A percentile compares a stretch with the other conserved stretches of the same genome.
Evolutionary conservation across 2,888 invertebrate species (phyloP).

Genomic region (Drosophila borborema): DNA sequence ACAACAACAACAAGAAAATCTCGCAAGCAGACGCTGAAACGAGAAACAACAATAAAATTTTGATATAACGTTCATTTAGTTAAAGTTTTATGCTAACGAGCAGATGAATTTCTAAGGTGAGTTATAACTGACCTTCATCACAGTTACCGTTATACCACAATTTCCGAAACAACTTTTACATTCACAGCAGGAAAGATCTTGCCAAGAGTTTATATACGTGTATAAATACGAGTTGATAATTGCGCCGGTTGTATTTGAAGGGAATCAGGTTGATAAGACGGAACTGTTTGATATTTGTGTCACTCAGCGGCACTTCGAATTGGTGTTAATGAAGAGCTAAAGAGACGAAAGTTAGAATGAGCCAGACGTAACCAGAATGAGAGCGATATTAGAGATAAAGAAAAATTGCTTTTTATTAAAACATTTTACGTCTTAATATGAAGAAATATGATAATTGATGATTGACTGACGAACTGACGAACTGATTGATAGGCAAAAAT

Average conservation of each 20-base stretch:
- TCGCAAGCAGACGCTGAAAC: slow-evolving; percentile 18
- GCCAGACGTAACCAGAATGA: neutral
- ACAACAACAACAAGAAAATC: slow-evolving; percentile 22
- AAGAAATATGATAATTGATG: neutral
- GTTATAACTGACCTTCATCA: slow-evolving; percentile 23
- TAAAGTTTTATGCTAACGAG: slow-evolving; percentile 15
- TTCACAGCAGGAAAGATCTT: slow-evolving; percentile 10
- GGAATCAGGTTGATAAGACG: slow-evolving; percentile 40
- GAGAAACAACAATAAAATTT: slow-evolving; percentile 29
- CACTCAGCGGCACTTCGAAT: slow-evolving; percentile 36
- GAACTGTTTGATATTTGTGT: slow-evolving; percentile 20
- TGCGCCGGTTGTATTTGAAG: slow-evolving; percentile 37
- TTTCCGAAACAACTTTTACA: slow-evolving; percentile 6
- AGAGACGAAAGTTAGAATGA: neutral
- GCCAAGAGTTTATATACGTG: neutral
- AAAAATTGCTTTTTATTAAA: neutral
- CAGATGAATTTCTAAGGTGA: slow-evolving; percentile 37
- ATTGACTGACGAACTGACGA: neutral
- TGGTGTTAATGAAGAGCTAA: slow-evolving; percentile 9
- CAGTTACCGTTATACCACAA: slow-evolving; percentile 2
- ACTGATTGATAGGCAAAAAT: neutral
- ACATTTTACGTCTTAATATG: neutral
- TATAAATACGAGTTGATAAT: slow-evolving; percentile 29
- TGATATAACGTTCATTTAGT: slow-evolving; percentile 14
- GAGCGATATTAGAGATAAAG: neutral